Base-by-base conservation (phyloP, 1,140 invertebrate genomes). In the Hyphantria cunea region DNA sequence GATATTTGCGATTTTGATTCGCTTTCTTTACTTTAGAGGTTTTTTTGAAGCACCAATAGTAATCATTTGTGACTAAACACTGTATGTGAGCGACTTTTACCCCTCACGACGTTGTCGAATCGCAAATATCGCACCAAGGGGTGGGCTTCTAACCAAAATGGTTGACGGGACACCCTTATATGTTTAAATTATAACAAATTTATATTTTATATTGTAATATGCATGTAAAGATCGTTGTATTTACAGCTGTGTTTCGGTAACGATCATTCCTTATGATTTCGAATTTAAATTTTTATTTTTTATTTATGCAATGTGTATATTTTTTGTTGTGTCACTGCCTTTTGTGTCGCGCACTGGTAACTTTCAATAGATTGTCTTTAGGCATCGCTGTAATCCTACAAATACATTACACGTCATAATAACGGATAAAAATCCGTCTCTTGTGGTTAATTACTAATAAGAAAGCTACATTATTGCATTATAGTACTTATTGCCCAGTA, bases 251-350 rank as follows among this genome's bases (percentile, higher is more conserved):
- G 65, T 74, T 66, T 72, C 56, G 69, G 74, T 66, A 66, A 61
- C 70, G 74, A 78, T 82, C 77, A 85, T 86, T 86, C 82, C 84
- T 83, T 81, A 75, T 74, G 64, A 65, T 56, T 82, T 84, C 76
- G 75, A 82, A 84, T 83, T 85, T 82, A 82, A 73, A 62, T n/a
- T 53, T 68, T 76, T 65, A 72, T 73, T 70, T 59, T 54, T 52
- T 70, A 68, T 61, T 64, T 72, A 63, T 69, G 61, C 48, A 33
- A 47, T 55, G 42, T 58, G 45, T 56, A 54, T 59, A 50, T 55
- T 60, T 58, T 58, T 51, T 69, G 48, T 60, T 58, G 54, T 69
- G 48, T 60, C 66, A 66, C 60, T 63, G 68, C 64, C 68, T 71
- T 60, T 44, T 59, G 44, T 33, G 44, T 56, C 34, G 50, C 50